Evolutionary conservation across 2,888 invertebrate genomes (phyloP).

Genomic region (Macrophya annulata): DNA sequence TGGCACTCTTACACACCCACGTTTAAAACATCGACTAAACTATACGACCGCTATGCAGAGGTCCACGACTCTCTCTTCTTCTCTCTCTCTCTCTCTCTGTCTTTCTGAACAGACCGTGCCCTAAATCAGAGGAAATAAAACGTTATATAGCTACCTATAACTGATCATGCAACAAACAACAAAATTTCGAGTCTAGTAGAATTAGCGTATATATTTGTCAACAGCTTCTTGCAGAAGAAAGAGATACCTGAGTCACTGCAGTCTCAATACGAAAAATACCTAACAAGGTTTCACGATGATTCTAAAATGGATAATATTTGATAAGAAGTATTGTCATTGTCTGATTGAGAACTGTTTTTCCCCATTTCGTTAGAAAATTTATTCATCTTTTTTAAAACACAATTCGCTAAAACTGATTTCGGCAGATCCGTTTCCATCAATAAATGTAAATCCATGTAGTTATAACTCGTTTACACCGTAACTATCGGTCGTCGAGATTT

Average conservation of each 20-base stretch:
- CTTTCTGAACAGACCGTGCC: conserved; percentile 11
- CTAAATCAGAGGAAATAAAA: conserved; percentile 20
- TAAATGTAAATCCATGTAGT: background rate
- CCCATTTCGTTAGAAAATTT: too few relatives aligned
- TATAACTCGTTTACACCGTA: background rate
- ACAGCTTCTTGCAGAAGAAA: background rate
- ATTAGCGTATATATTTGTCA: background rate
- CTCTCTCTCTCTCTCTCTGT: too few relatives aligned
- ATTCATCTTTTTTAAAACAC: too few relatives aligned
- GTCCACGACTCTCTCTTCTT: conserved; percentile 13
- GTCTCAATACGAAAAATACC: background rate
- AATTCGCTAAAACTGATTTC: too few relatives aligned
- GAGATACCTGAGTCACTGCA: background rate
- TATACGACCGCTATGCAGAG: conserved; percentile 5
- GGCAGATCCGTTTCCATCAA: too few relatives aligned
- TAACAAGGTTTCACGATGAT: background rate
- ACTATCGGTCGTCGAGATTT: background rate
- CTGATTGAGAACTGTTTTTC: too few relatives aligned
- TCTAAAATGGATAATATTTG: background rate
- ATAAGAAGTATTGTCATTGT: too few relatives aligned
- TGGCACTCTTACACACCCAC: conserved; percentile 63
- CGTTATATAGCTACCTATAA: background rate
- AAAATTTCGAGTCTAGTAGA: background rate
- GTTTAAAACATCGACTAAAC: conserved; percentile 27
- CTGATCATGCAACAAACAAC: background rate